Percentiles rank a stretch among this genome's conserved stretches.
Evolutionary conservation across 2,888 invertebrate genomes (phyloP).

Genomic region (Sericinus montela): DNA sequence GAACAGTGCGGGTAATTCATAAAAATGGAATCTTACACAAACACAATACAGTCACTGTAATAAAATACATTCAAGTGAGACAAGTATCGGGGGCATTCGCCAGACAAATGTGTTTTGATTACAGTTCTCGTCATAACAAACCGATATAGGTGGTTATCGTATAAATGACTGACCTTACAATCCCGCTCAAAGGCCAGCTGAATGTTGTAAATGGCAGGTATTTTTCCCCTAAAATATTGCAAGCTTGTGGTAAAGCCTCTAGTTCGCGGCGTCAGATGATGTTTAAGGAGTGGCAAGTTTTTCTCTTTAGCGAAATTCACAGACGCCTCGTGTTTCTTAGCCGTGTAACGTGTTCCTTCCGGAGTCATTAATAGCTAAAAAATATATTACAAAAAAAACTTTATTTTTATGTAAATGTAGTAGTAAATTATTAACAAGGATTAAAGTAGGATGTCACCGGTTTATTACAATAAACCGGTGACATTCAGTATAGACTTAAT

Average conservation of each 20-base stretch:
- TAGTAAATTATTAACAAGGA: too few relatives aligned
- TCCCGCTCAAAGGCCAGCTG: constrained; percentile 84
- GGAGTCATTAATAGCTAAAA: constrained; percentile 90
- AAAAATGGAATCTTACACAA: constrained; percentile 1
- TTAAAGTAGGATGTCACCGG: too few relatives aligned
- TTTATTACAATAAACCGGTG: too few relatives aligned
- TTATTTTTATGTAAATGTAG: too few relatives aligned
- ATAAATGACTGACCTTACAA: constrained; percentile 63
- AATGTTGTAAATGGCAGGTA: constrained; percentile 91
- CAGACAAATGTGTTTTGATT: neutral
- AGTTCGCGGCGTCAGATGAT: constrained; percentile 96
- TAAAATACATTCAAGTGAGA: neutral
- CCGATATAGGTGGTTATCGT: neutral
- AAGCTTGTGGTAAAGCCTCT: constrained; percentile 94
- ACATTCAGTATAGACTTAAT: too few relatives aligned
- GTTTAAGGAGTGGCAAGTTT: constrained; percentile 90
- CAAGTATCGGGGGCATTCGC: neutral
- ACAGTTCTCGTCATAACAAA: neutral
- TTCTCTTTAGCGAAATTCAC: constrained; percentile 92
- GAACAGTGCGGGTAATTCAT: too few relatives aligned
- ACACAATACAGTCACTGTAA: neutral
- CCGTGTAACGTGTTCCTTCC: constrained; percentile 95
- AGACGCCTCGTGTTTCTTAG: constrained; percentile 91
- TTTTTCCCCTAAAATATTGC: constrained; percentile 88
- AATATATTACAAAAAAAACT: too few relatives aligned